These are phyloP conservation scores for Notodonta dromedarius DNA, from an alignment of 2,888 invertebrate species.

Conservation along the genomic window DNA sequence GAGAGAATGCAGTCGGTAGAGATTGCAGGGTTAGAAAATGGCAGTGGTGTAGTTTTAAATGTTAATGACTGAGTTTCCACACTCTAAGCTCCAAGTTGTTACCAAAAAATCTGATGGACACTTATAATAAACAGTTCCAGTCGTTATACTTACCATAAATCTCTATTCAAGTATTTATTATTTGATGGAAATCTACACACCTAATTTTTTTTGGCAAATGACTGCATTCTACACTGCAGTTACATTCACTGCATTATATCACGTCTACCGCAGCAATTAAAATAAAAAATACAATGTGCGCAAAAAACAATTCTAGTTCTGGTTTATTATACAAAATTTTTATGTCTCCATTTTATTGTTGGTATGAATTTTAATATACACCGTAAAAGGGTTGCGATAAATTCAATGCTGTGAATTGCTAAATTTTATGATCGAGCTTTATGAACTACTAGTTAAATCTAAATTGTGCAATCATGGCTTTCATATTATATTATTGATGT, in stretches of 20 bases:
- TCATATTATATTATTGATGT: background rate
- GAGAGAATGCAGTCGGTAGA: background rate
- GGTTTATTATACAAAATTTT: background rate
- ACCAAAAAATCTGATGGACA: too few species aligned
- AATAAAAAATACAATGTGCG: background rate
- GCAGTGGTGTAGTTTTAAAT: background rate
- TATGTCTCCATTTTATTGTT: background rate
- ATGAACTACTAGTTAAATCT: background rate
- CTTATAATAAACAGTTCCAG: too few species aligned
- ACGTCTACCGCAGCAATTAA: background rate
- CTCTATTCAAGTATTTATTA: background rate
- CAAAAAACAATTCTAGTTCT: slow-evolving; percentile 1
- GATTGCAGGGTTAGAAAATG: background rate
- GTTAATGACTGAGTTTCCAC: background rate
- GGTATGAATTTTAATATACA: background rate
- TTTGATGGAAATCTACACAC: background rate
- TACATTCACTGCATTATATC: background rate
- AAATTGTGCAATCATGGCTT: background rate
- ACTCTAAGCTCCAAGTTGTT: too few species aligned
- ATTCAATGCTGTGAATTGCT: too few species aligned
- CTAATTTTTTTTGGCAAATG: background rate
- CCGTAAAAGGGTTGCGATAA: background rate
- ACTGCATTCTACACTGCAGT: background rate
- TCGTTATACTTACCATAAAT: too few species aligned
- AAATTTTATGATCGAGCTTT: too few species aligned